Base-by-base conservation (phyloP, 2,113 vertebrate species). In the Dascyllus trimaculatus region DNA sequence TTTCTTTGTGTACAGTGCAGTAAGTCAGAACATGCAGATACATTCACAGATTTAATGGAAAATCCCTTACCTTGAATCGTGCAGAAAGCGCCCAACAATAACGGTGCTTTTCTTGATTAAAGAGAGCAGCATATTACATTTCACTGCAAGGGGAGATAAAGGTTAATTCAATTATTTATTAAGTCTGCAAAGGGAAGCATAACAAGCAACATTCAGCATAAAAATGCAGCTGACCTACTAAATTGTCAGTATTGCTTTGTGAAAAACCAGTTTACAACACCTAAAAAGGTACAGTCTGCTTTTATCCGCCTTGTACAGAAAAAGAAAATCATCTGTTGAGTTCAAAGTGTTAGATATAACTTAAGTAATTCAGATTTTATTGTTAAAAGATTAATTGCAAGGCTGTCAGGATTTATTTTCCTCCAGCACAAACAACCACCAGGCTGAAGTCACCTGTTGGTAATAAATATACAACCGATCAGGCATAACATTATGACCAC, bases 121-220 rank as follows among this genome's bases (percentile, higher is more conserved):
- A 48, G n/a, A 43, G 21, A 40, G 58, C 5, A 68, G 53, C 26
- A 25, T 46, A 1, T 19, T 26, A 0, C 14, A 6, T 24, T 78
- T 63, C 17, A 26, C 38, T 24, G 24, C 54, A 71, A 63, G 54
- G 29, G 0, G 1, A 25, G 17, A 10, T 70, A 10, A 10, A 48
- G 19, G 35, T 67, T 57, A 25, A 49, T 65, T 52, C 18, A 60
- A 61, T 24, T 17, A 57, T 56, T 18, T n/a, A 21, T 61, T 4
- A 49, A 11, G 29, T 48, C 53, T 70, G 22, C 56, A 18, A 1
- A 35, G 11, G 38, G 24, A 61, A 48, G 25, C 29, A 45, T 10
- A 3, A 65, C 6, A 8, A 67, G 35, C 3, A 67, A 62, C 15
- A 46, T 29, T 19, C 46, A 51, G n/a, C 5, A 35, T 53, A n/a